Conservation (phyloP, 1,140 invertebrate genomes). For the Neuroterus valhalla region DNA sequence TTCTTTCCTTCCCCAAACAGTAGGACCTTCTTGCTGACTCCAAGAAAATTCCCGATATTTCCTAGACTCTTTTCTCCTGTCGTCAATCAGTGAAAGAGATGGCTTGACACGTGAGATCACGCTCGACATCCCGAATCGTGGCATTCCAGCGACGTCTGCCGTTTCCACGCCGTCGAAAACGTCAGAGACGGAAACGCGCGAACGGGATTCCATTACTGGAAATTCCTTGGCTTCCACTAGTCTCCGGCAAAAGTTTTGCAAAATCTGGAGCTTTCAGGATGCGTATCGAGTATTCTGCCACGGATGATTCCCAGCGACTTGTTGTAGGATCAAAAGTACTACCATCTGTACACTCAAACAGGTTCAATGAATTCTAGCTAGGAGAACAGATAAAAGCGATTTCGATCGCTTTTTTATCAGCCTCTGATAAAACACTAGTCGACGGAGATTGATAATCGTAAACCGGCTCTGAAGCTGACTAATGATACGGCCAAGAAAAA, state of each 20-base stretch:
- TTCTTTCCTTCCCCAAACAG: constrained; percentile 8
- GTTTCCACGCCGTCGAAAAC: constrained; percentile 56
- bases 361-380: constrained; percentile 10
- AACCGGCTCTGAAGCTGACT: neutral
- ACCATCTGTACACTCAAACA: constrained; percentile 15
- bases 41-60: constrained; percentile 18
- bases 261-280: constrained; percentile 56
- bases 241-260: constrained; percentile 51
- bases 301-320: constrained; percentile 54
- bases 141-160: constrained; percentile 54
- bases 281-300: constrained; percentile 51
- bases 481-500: neutral
- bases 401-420: neutral
- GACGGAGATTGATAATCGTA: neutral
- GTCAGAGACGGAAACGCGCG: constrained; percentile 53
- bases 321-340: constrained; percentile 42
- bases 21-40: constrained; percentile 29
- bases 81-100: constrained; percentile 38
- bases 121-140: constrained; percentile 49
- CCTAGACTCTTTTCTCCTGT: constrained; percentile 28
- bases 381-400: neutral
- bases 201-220: constrained; percentile 57
- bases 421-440: neutral
- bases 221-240: constrained; percentile 57
- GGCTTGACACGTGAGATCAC: constrained; percentile 32